Base-by-base conservation (phyloP, 1,140 invertebrate genomes). In the Formica exsecta region DNA sequence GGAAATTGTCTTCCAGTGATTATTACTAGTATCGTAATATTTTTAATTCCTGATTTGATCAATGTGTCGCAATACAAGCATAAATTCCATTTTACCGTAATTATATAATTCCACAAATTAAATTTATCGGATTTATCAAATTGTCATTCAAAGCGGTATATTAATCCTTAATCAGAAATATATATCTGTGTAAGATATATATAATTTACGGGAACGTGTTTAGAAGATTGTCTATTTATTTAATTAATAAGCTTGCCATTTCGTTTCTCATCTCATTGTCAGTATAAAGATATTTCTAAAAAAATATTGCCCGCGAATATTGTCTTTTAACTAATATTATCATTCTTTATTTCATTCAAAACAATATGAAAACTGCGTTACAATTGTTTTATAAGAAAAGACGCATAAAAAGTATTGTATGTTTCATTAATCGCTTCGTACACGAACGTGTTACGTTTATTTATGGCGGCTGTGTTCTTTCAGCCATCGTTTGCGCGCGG, bases 401-500 rank as follows among this genome's bases (percentile, higher is more conserved):
- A 6, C 48, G 3, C 2, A 36, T 41, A 74, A 73, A 73, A 73
- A 48, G 16, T n/a, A 83, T 48, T 48, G 32, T 32, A 4, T 32
- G 71, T 74, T 83, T 62, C 54, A 44, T 74, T 83, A 74, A 83
- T 74, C 68, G 54, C 29, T 61, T 32, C 22, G 38, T 25, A 48
- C 19, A 8, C 68, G 19, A 62, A 59, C 13, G 66, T 8, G 66
- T 57, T 77, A 51, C 75, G 75, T 74, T 83, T 83, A 83, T 83
- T 83, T 83, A 83, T 74, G 25, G 25, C 22, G 25, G 38, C 11
- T 7, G 68, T 16, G 38, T 73, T 81, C 79, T 61, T 83, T 48
- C 68, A 61, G 71, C 68, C 54, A 61, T 73, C 73, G 68, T 83
- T 83, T 62, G 68, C 66, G 68, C 66, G 32, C 79, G 79, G 41